Conservation (phyloP, 2,113 vertebrate genomes). For the Elaphurus davidianus region DNA sequence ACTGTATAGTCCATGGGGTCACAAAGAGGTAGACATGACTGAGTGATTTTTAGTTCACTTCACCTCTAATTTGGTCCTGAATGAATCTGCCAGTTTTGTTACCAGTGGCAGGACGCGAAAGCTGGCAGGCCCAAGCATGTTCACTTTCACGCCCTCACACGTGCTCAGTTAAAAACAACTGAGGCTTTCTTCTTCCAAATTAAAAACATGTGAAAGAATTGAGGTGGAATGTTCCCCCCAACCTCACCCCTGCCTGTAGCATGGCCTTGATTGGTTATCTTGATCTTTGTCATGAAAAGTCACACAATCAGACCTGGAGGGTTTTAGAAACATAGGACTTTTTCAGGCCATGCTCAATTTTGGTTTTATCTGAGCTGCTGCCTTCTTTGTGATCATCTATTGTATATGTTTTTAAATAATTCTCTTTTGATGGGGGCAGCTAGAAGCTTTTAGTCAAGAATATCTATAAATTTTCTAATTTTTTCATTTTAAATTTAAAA, state of each 20-base stretch:
- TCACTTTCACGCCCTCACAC: not conserved
- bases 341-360: not conserved
- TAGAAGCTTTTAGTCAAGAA: not conserved
- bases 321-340: not conserved
- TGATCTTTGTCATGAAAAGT: not conserved
- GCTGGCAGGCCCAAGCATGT: not conserved
- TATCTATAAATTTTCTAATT: not conserved
- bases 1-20: not conserved
- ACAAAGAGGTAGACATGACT: not conserved
- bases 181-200: not conserved
- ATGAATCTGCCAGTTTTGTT: not conserved
- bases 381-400: not conserved
- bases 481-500: conserved; percentile 19
- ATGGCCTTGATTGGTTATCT: not conserved
- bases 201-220: not conserved
- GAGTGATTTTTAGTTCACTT: not conserved
- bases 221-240: not conserved
- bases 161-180: not conserved
- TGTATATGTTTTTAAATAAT: not conserved
- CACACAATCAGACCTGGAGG: not conserved
- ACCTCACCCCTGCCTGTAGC: not conserved
- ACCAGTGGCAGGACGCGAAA: not conserved
- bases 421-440: not conserved
- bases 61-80: not conserved
- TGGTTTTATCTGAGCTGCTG: not conserved